Evolutionary conservation across 2,113 vertebrate genomes (phyloP), one percentile per base, ranked within the genome.

Genomic region (Pelobates fuscus): DNA sequence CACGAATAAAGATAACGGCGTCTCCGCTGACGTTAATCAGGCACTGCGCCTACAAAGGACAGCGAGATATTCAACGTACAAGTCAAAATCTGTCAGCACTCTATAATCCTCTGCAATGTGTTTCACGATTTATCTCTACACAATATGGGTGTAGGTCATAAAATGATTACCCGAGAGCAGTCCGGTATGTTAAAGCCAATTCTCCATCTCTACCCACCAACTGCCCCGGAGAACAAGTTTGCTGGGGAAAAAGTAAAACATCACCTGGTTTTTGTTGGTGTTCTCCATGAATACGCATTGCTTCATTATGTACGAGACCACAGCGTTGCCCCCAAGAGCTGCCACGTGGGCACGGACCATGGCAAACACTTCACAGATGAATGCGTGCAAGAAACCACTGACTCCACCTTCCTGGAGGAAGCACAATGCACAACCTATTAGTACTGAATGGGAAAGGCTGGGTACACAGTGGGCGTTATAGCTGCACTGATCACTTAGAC

Each of bases 271-370:
- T 85, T 99, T 99, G 86, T 98, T 98, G 54, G 97, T 93, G 79
- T 98, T 98, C 84, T 99, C 97, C 97, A 98, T 98, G 77, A 99
- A 96, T 76, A 99, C 93, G 66, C 97, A 99, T 78, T 99, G 96
- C 80, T 97, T 98, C 97, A 99, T 98, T 73, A 95, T 98, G 83
- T 98, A 99, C 0, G 97, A 99, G 64, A 99, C 94, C 0, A 99
- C 95, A 0, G 97, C 96, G 25, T 99, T 99, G 2, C 97, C 97
- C 8, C 97, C 97, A 15, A 99, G 83, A 0, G 97, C 96, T 23
- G 96, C 96, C 0, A 98, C 97, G 0, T 99, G 97, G 3, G 97
- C 97, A 57, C 97, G 88, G 70, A 99, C 97, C 96, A 99, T 99
- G 0, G 97, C 94, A 74, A 99, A 99, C 70, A 99, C 97, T 82